phyloP scores from a whole-genome alignment of 2,113 vertebrate species.

The Onychostruthus taczanowskii region DNA sequence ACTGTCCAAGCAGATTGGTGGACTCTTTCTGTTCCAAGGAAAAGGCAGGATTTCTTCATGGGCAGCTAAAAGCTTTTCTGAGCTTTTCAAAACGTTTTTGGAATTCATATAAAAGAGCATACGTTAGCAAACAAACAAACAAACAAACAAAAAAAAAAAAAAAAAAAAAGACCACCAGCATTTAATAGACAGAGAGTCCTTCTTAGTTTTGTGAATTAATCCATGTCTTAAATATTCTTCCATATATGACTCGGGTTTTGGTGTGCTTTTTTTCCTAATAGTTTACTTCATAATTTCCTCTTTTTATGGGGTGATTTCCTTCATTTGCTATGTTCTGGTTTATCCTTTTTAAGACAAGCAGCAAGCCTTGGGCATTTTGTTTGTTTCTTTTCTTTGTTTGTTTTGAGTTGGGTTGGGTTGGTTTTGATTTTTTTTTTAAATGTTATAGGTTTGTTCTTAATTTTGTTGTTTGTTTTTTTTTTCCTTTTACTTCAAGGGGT shows the following conservation, averaged over 20 bases:
- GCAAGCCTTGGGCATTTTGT: not conserved
- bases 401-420: not conserved
- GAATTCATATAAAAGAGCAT: not conserved
- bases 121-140: too few relatives aligned
- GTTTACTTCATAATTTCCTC: not conserved
- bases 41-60: fast-evolving
- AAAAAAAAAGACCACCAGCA: not conserved
- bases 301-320: not conserved
- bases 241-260: not conserved
- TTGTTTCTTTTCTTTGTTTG: not conserved
- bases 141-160: not conserved
- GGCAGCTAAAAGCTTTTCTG: not conserved
- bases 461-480: not conserved
- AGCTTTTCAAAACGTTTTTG: not conserved
- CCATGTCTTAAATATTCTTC: not conserved
- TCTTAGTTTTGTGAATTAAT: not conserved
- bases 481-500: not conserved
- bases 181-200: not conserved
- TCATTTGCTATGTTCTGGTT: not conserved
- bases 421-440: not conserved
- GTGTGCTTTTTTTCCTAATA: not conserved
- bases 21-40: not conserved
- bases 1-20: fast-evolving
- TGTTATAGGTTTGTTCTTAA: not conserved
- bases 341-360: not conserved